Conservation (phyloP, 2,797 vertebrate genomes). For the Chelon auratus region DNA sequence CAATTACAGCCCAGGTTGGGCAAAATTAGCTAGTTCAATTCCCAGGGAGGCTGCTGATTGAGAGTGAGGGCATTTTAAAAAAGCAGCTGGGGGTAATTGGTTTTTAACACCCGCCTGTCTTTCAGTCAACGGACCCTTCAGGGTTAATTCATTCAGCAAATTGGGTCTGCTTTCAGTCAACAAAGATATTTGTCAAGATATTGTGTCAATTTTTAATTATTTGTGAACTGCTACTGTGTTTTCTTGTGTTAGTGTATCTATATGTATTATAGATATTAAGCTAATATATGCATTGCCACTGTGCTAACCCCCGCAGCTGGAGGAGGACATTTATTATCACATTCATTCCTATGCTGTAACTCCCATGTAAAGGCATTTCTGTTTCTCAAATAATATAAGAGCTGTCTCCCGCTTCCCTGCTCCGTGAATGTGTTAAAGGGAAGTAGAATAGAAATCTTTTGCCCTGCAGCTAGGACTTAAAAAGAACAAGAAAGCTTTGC, state of each 20-base stretch:
- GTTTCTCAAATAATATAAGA: slow-evolving; percentile 34
- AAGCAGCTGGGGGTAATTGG: slow-evolving; percentile 61
- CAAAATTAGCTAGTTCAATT: slow-evolving; percentile 78
- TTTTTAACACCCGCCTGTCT: slow-evolving; percentile 52
- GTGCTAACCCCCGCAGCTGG: slow-evolving; percentile 46
- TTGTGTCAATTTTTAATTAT: slow-evolving; percentile 33
- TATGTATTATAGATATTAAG: slow-evolving; percentile 23
- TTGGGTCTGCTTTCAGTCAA: background rate
- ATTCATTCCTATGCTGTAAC: slow-evolving; percentile 17
- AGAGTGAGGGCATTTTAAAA: slow-evolving; percentile 63
- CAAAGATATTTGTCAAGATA: slow-evolving; percentile 9
- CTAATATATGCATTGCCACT: slow-evolving; percentile 48
- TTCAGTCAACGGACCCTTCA: slow-evolving; percentile 23
- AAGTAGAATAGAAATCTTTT: background rate
- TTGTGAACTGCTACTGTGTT: slow-evolving; percentile 14
- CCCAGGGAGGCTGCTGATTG: slow-evolving; percentile 64
- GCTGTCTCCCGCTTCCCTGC: slow-evolving; percentile 24
- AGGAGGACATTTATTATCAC: slow-evolving; percentile 43
- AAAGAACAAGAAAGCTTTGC: slow-evolving; percentile 53
- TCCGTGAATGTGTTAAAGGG: slow-evolving; percentile 29
- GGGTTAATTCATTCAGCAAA: slow-evolving; percentile 17
- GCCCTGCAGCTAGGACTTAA: slow-evolving; percentile 59
- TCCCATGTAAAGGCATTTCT: slow-evolving; percentile 39
- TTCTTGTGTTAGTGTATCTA: slow-evolving; percentile 12
- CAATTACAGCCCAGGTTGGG: slow-evolving; percentile 81